A percentile compares a stretch with the other conserved stretches of the same genome.
phyloP scores from a whole-genome alignment of 2,113 vertebrate species.

The Pelecanus crispus region DNA sequence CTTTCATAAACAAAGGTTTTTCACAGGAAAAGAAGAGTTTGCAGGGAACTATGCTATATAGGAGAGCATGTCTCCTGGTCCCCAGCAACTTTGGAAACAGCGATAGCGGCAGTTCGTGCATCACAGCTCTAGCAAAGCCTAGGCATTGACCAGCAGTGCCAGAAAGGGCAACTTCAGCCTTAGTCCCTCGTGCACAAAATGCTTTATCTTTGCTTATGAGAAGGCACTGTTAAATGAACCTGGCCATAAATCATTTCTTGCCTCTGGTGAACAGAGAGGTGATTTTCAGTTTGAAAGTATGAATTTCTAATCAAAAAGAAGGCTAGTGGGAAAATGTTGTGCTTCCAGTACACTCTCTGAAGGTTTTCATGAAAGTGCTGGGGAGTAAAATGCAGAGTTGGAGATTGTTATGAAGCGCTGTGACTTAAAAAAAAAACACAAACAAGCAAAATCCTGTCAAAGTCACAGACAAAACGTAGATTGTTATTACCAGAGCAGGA shows the following conservation, averaged over 20 bases:
- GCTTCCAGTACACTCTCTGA: background rate
- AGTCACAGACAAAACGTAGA: background rate
- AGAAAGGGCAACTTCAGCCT: background rate
- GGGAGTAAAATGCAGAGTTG: background rate
- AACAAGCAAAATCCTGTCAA: background rate
- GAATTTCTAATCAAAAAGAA: conserved; percentile 4
- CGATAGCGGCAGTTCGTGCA: background rate
- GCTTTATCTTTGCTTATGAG: background rate
- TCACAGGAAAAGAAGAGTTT: background rate
- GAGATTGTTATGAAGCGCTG: background rate
- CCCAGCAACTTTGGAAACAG: background rate
- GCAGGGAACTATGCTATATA: background rate
- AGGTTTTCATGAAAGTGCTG: background rate
- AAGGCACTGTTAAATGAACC: background rate
- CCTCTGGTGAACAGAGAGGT: background rate
- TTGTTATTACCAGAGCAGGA: background rate
- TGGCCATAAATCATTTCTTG: background rate
- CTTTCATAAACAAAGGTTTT: background rate
- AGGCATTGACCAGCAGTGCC: background rate
- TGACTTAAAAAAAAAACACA: background rate
- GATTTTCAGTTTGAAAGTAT: background rate
- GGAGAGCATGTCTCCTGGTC: background rate
- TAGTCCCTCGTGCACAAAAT: background rate
- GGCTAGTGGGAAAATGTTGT: background rate
- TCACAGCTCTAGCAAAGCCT: background rate